These are phyloP conservation scores for Eilema sororculum DNA, from an alignment of 2,888 invertebrate genomes.

Conservation along the genomic window DNA sequence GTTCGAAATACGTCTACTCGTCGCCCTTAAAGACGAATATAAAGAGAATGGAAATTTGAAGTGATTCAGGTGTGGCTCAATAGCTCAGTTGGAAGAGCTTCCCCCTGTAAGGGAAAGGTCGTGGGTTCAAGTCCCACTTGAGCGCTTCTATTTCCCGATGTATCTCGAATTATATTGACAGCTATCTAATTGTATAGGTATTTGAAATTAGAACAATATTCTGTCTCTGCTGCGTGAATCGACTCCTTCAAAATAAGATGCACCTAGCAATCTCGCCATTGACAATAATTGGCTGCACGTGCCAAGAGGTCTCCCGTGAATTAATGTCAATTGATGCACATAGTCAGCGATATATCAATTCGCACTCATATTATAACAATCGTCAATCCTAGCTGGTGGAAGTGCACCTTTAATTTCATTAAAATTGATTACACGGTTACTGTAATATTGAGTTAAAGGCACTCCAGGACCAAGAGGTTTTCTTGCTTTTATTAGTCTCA, in stretches of 20 bases:
- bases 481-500: too few species aligned
- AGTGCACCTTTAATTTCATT: neutral
- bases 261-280: neutral
- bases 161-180: too few species aligned
- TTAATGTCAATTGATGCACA: slow-evolving; percentile 1
- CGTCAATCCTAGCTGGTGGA: neutral
- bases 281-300: neutral
- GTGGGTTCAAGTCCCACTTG: too few species aligned
- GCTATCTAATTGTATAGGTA: too few species aligned
- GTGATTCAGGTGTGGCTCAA: too few species aligned
- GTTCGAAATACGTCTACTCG: too few species aligned
- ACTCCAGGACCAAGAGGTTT: neutral
- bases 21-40: too few species aligned
- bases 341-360: neutral
- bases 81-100: too few species aligned
- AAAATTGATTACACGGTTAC: neutral
- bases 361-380: too few species aligned
- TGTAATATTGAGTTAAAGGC: neutral
- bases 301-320: neutral
- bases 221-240: neutral
- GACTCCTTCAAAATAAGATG: neutral
- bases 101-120: too few species aligned
- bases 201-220: neutral
- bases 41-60: too few species aligned
- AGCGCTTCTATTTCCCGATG: too few species aligned